phyloP scores from a whole-genome alignment of 1,140 invertebrate genomes.

The Melipona quadrifasciata region DNA sequence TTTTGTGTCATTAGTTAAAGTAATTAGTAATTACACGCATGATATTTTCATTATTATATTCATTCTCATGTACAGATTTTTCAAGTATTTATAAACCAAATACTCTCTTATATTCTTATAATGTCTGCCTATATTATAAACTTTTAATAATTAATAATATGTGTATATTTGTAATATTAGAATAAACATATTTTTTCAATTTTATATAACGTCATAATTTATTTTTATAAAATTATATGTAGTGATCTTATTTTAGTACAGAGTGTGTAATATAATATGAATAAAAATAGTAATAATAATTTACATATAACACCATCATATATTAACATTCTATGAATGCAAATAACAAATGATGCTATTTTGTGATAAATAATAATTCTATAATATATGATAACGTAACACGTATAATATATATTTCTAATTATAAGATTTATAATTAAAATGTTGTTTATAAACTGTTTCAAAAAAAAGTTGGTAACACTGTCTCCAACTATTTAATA shows the following conservation, averaged over 20 bases:
- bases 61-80: slow-evolving; percentile 22
- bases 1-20: not conserved
- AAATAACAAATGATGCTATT: not conserved
- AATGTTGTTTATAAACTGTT: not conserved
- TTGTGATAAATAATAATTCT: not conserved
- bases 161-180: slow-evolving; percentile 22
- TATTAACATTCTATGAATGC: not conserved
- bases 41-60: not conserved
- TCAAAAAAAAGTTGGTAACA: slow-evolving; percentile 24
- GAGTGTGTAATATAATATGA: not conserved
- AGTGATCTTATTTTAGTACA: not conserved
- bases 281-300: not conserved
- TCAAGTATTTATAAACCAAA: slow-evolving; percentile 51
- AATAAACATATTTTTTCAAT: slow-evolving; percentile 55
- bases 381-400: not conserved
- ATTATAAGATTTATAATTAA: not conserved
- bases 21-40: not conserved
- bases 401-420: not conserved
- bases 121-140: not conserved
- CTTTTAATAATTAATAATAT: slow-evolving; percentile 1
- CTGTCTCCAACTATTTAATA: slow-evolving; percentile 25
- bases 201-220: not conserved
- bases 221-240: not conserved
- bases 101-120: slow-evolving; percentile 29
- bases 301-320: not conserved